A percentile compares a stretch with the other conserved stretches of the same genome.
Conservation (phyloP, 1,140 invertebrate species). For the Drosophila pectinifera region DNA sequence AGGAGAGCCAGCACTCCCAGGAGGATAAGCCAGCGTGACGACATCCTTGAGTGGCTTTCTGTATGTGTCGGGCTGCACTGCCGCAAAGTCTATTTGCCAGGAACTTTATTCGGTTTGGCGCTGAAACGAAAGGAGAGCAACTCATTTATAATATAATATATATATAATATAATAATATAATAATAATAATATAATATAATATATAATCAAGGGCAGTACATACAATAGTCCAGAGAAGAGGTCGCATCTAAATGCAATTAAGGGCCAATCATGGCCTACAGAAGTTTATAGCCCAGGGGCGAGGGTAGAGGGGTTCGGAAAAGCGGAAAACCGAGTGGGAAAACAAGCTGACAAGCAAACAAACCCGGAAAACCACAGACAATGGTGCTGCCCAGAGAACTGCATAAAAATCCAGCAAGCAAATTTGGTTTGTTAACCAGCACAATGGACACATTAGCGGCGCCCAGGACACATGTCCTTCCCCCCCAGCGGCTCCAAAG, state of each 20-base stretch:
- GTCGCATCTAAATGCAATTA: conserved; percentile 27
- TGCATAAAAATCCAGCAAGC: conserved; percentile 69
- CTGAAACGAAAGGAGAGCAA: background rate
- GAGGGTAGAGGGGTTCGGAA: conserved; percentile 4
- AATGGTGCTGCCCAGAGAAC: conserved; percentile 37
- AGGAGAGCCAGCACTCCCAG: conserved; percentile 42
- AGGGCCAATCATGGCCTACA: conserved; percentile 21
- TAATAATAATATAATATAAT: background rate
- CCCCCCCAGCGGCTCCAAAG: no score
- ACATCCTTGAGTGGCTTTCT: conserved; percentile 33
- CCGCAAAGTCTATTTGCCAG: conserved; percentile 1
- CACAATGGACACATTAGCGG: conserved; percentile 61
- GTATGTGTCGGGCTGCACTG: background rate
- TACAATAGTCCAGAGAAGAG: no score
- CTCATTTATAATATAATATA: background rate
- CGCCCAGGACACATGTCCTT: conserved; percentile 18
- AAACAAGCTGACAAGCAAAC: conserved; percentile 45
- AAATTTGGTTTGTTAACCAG: conserved; percentile 72
- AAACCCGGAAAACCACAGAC: conserved; percentile 46
- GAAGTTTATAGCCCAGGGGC: conserved; percentile 14
- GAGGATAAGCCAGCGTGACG: conserved; percentile 50
- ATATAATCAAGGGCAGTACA: no score
- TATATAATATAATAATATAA: no score
- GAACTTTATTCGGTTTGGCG: conserved; percentile 5
- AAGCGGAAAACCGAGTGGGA: conserved; percentile 7